phyloP scores from a whole-genome alignment of 2,888 invertebrate species.

The Nineta flava region DNA sequence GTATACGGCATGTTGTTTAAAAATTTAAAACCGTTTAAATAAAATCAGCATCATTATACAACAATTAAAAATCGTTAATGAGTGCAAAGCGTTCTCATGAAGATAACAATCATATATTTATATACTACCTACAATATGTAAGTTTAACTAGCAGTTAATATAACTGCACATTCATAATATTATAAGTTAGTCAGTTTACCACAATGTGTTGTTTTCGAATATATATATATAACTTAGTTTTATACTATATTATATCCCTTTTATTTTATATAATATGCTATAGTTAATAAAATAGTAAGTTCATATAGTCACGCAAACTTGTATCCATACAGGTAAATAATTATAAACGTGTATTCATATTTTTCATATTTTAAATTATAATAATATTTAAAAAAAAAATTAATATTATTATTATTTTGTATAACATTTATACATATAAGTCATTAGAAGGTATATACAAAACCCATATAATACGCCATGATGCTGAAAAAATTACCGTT shows the following conservation, averaged over 20 bases:
- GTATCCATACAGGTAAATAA: too few species aligned
- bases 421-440: too few species aligned
- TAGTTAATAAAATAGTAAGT: too few species aligned
- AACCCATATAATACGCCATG: too few species aligned
- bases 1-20: neutral
- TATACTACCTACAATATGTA: neutral
- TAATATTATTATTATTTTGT: too few species aligned
- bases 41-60: constrained; percentile 3
- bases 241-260: neutral
- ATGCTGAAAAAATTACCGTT: too few species aligned
- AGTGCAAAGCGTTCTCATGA: constrained; percentile 8
- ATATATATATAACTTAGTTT: neutral
- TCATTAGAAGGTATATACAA: too few species aligned
- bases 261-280: neutral
- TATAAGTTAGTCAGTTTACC: too few species aligned
- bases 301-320: too few species aligned
- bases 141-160: constrained; percentile 1
- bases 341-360: too few species aligned
- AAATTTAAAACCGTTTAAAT: neutral
- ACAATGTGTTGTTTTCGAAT: neutral
- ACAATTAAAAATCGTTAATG: constrained; percentile 6
- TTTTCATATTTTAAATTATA: too few species aligned
- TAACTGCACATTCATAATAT: neutral
- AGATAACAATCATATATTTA: constrained; percentile 4
- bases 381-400: too few species aligned